A percentile compares a stretch with the other conserved stretches of the same genome.
Evolutionary conservation across 2,113 vertebrate genomes (phyloP).

Genomic region (Zonotrichia leucophrys): DNA sequence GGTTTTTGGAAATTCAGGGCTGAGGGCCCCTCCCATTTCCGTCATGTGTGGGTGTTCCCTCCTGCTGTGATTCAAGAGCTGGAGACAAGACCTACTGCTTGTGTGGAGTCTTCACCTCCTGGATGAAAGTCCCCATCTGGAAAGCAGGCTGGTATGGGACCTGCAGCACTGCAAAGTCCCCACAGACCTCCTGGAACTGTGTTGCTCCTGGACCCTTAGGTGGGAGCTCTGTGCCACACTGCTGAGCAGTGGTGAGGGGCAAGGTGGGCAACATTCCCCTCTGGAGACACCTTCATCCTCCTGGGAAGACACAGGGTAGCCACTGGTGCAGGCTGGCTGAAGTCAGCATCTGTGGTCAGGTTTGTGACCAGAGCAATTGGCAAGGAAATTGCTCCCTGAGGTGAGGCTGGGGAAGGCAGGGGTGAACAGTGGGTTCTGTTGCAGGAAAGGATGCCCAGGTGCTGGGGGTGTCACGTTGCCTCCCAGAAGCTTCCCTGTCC

Average conservation of each 20-base stretch:
- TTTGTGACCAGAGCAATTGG: background rate
- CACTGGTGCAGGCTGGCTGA: background rate
- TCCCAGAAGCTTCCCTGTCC: background rate
- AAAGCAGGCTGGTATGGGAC: background rate
- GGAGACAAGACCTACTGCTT: background rate
- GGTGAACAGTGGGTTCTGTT: fast-evolving
- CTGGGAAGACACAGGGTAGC: too few species aligned
- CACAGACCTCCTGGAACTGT: background rate
- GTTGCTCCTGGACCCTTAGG: too few species aligned
- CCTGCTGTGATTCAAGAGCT: background rate
- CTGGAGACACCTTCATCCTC: background rate
- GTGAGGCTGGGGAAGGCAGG: background rate
- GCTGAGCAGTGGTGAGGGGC: background rate
- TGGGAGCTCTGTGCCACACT: too few species aligned
- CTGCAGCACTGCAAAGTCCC: background rate
- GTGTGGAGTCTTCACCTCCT: background rate
- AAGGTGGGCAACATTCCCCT: background rate
- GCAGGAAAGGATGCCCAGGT: background rate
- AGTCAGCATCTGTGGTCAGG: background rate
- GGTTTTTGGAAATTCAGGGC: background rate
- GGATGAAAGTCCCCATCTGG: background rate
- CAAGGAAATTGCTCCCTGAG: background rate
- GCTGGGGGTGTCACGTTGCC: background rate
- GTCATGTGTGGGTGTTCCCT: background rate
- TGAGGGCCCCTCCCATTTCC: background rate